phyloP scores from a whole-genome alignment of 1,140 invertebrate genomes.

The Eueides isabella region DNA sequence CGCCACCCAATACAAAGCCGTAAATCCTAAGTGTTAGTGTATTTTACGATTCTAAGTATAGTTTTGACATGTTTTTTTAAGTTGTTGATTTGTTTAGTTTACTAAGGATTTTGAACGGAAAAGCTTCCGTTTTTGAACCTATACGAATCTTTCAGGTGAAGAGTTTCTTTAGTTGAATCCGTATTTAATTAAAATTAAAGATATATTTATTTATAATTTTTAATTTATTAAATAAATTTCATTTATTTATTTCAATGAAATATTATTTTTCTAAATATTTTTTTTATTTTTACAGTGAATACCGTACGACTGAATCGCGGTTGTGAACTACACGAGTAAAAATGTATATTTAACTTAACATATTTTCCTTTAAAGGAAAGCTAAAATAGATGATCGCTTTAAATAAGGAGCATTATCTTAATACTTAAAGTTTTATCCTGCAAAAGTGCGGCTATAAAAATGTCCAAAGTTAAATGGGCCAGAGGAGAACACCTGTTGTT shows the following conservation, averaged over 20 bases:
- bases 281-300: no score
- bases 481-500: conserved; percentile 18
- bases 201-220: no score
- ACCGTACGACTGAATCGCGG: no score
- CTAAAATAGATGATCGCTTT: background rate
- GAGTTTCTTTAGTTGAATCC: no score
- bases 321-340: no score
- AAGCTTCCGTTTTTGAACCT: background rate
- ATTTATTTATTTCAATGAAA: no score
- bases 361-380: background rate
- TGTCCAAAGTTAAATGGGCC: conserved; percentile 16
- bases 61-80: conserved; percentile 7
- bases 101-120: background rate
- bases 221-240: no score
- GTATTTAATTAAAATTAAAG: no score
- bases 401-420: background rate
- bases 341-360: background rate
- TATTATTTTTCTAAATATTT: no score
- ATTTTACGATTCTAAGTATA: no score
- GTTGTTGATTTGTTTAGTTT: background rate
- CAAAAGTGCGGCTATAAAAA: conserved; percentile 19
- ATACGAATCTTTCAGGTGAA: no score
- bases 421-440: conserved; percentile 10
- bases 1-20: background rate
- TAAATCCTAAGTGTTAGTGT: background rate